Conservation (phyloP, 2,888 invertebrate species). For the Mimas tiliae region DNA sequence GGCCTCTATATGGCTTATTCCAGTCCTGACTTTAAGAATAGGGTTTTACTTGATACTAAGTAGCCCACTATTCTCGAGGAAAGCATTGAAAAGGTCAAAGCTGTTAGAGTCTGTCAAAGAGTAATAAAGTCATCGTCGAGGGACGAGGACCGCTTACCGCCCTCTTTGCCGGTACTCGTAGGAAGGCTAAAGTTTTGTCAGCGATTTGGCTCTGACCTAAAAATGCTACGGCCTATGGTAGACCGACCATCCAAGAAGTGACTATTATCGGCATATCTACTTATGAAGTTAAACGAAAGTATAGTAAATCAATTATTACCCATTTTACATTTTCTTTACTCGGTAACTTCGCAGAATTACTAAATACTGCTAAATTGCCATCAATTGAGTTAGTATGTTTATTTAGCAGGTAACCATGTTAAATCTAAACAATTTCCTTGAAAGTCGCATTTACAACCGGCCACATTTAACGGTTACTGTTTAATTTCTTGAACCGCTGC, state of each 20-base stretch:
- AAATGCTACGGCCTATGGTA: neutral
- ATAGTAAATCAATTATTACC: conserved; percentile 14
- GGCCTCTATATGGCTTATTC: no score
- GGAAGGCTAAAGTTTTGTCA: conserved; percentile 1
- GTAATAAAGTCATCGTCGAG: neutral
- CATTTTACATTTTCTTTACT: conserved; percentile 6
- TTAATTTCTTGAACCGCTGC: neutral
- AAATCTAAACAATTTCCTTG: conserved; percentile 1
- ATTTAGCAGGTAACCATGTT: neutral
- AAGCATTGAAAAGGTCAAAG: conserved; percentile 3
- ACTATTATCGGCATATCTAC: neutral
- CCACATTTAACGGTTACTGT: neutral
- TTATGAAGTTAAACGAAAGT: conserved; percentile 16
- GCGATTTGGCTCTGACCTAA: conserved; percentile 17
- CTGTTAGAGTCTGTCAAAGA: neutral
- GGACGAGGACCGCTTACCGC: conserved; percentile 5
- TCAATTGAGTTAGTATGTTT: conserved; percentile 12
- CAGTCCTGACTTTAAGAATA: no score
- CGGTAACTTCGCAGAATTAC: conserved; percentile 28
- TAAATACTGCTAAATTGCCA: neutral
- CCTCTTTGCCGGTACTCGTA: conserved; percentile 5
- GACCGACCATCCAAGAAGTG: neutral
- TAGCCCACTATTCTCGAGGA: neutral
- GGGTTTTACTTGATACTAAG: neutral
- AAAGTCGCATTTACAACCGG: neutral